These are phyloP conservation scores for Microtus montanus DNA, from an alignment of 2,113 vertebrate species.

Conservation along the genomic window DNA sequence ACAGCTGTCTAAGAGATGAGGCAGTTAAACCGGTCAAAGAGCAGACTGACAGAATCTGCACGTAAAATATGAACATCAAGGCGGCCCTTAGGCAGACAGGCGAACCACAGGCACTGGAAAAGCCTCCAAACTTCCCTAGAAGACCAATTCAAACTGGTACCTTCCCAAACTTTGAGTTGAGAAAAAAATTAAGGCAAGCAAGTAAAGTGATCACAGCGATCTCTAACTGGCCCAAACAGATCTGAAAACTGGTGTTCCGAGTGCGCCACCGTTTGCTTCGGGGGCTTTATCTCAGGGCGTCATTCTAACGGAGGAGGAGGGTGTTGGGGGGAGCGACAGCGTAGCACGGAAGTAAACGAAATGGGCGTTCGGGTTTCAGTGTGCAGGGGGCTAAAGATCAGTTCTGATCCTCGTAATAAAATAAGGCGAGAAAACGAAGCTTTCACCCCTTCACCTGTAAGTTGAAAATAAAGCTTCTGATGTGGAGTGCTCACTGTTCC, in stretches of 20 bases:
- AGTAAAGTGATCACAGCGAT: neutral
- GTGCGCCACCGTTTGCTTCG: neutral
- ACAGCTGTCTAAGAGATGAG: neutral
- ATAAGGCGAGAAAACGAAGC: neutral
- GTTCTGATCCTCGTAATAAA: neutral
- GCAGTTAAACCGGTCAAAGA: neutral
- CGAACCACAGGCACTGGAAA: neutral
- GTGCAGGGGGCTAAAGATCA: neutral
- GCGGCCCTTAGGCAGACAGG: neutral
- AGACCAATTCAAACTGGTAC: slow-evolving; percentile 13
- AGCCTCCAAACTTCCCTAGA: neutral
- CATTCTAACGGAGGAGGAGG: neutral
- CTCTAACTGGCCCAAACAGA: neutral
- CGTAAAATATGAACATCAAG: slow-evolving; percentile 14
- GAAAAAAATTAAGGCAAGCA: neutral
- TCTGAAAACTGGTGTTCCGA: neutral
- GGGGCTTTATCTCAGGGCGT: neutral
- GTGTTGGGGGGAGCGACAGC: neutral
- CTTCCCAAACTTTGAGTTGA: neutral
- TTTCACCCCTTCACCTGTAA: neutral
- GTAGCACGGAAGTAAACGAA: neutral
- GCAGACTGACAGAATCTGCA: slow-evolving; percentile 4
- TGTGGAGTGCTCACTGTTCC: neutral
- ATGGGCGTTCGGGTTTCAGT: neutral
- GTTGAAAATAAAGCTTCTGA: neutral